Evolutionary conservation across 2,113 vertebrate species (phyloP), one percentile per base, ranked within the genome.

Genomic region (Ammodytes marinus): DNA sequence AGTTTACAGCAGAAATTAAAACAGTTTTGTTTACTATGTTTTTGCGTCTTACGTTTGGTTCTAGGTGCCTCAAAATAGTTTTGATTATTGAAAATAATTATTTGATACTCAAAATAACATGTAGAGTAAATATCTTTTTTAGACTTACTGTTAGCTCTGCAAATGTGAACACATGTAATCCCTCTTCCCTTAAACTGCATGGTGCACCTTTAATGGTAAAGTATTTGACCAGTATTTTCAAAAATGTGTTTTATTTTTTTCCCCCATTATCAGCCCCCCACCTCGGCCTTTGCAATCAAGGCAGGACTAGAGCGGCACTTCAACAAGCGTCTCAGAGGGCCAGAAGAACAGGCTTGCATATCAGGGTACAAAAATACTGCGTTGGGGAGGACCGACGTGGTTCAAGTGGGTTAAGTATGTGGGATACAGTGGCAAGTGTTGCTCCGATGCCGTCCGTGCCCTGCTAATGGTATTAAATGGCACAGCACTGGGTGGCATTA

Each of bases 401-500:
- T 76, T 86, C 58, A 77, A 79, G 78, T 69, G 74, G 86, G 81
- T 84, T 74, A 89, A 88, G 80, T 84, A 61, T 73, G 79, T 72
- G 54, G 65, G 74, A 82, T 75, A 64, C 17, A 86, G 68, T 52
- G 65, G 72, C 39, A 86, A 86, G 74, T 77, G 72, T 57, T 70
- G 70, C 59, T 73, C 53, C n/a, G 10, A 70, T 53, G 77, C 78
- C 1, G 50, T 40, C 27, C 50, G 52, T 39, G 49, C 73, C 52
- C 78, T 42, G 68, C 66, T 79, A 82, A 86, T 60, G 66, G 74
- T 68, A 68, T 85, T 77, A 83, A 80, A 76, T 68, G 66, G 58
- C 63, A 71, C 50, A 68, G 47, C 12, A 39, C 40, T 27, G 27
- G 27, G 27, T 68, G 59, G 66, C 57, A 80, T 82, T 85, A 82